Evolutionary conservation across 2,113 vertebrate genomes (phyloP).

Genomic region (Ranitomeya imitator): DNA sequence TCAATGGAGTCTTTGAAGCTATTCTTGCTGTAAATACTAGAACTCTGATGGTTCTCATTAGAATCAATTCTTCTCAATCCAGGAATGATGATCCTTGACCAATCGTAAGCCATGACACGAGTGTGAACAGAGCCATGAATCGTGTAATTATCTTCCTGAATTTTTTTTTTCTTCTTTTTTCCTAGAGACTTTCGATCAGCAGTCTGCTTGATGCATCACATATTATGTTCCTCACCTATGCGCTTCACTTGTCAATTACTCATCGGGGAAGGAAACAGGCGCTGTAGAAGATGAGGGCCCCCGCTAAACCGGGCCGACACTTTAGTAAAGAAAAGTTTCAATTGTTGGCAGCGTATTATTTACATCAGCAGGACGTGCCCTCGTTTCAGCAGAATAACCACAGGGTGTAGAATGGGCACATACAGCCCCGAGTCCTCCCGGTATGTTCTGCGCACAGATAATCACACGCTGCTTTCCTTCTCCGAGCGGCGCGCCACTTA

Average conservation of each 20-base stretch:
- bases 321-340: slow-evolving; percentile 36
- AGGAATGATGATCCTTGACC: neutral
- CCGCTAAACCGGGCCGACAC: slow-evolving; percentile 11
- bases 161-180: too few species aligned
- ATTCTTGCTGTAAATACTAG: too few species aligned
- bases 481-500: neutral
- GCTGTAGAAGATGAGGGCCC: neutral
- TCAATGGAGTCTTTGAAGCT: too few species aligned
- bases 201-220: neutral
- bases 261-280: neutral
- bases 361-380: slow-evolving; percentile 24
- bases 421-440: neutral
- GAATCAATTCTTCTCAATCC: neutral
- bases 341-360: slow-evolving; percentile 31
- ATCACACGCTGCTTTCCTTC: slow-evolving; percentile 12
- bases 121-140: neutral
- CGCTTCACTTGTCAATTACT: neutral
- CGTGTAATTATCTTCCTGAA: neutral
- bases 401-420: slow-evolving; percentile 1
- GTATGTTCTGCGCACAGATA: neutral
- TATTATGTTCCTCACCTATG: neutral
- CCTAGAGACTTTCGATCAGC: neutral
- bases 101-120: neutral
- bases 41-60: neutral
- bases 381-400: slow-evolving; percentile 28